Conservation (phyloP, 2,113 vertebrate genomes). For the Dendropsophus ebraccatus region DNA sequence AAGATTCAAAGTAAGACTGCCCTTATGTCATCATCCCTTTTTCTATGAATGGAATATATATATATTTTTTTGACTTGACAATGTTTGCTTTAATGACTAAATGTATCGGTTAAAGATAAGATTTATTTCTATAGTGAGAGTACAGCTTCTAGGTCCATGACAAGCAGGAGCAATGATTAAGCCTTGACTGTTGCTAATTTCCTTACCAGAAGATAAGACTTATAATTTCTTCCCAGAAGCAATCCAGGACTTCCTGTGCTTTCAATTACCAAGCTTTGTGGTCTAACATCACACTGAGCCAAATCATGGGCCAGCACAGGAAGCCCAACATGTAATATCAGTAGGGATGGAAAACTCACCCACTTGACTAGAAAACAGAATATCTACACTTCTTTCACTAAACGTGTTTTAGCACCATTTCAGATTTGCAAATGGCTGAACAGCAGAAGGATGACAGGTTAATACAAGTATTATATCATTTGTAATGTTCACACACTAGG, state of each 20-base stretch:
- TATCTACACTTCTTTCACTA: conserved; percentile 28
- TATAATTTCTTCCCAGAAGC: conserved; percentile 58
- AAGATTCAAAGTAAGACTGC: not conserved
- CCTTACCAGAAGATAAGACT: not conserved
- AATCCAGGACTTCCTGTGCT: conserved; percentile 45
- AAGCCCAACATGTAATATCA: conserved; percentile 14
- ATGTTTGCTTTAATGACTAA: not conserved
- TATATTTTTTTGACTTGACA: not conserved
- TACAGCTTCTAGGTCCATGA: not conserved
- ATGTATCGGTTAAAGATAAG: not conserved
- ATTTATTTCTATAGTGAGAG: not conserved
- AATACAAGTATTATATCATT: too few relatives aligned
- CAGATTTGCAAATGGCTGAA: too few relatives aligned
- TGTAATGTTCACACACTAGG: too few relatives aligned
- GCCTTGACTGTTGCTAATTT: not conserved
- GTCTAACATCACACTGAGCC: not conserved
- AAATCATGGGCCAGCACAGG: conserved; percentile 44
- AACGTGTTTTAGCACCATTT: not conserved
- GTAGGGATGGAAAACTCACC: conserved; percentile 26
- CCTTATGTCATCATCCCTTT: not conserved
- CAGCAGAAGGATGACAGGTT: too few relatives aligned
- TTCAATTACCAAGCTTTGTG: conserved; percentile 23
- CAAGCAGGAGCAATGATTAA: not conserved
- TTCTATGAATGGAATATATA: not conserved
- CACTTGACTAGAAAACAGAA: conserved; percentile 56